These are phyloP conservation scores for Phrynocephalus vlangalii DNA, from an alignment of 2,797 vertebrate species.

Conservation along the genomic window DNA sequence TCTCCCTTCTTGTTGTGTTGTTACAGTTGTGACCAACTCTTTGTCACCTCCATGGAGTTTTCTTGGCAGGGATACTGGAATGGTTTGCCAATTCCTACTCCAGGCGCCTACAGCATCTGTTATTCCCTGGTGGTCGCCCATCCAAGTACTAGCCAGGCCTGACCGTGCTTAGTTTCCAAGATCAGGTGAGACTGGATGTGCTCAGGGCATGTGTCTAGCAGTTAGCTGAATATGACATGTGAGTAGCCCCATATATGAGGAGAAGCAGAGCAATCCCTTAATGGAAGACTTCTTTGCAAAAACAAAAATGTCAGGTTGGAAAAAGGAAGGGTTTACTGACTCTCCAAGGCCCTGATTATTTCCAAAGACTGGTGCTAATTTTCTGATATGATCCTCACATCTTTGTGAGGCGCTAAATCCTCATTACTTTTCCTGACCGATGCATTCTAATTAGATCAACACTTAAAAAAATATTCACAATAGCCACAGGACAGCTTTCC, in stretches of 20 bases:
- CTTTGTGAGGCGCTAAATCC: slow-evolving; percentile 82
- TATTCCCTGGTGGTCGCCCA: no score
- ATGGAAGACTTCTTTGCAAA: slow-evolving; percentile 37
- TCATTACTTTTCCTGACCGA: slow-evolving; percentile 86
- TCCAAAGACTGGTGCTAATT: slow-evolving; percentile 82
- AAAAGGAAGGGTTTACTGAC: slow-evolving; percentile 49
- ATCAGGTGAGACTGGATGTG: no score
- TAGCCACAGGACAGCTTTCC: slow-evolving; percentile 86
- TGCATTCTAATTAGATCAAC: slow-evolving; percentile 87
- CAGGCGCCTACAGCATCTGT: no score
- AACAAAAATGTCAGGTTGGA: slow-evolving; percentile 42
- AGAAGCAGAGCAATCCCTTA: fast-evolving
- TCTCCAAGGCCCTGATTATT: slow-evolving; percentile 81
- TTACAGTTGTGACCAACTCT: no score
- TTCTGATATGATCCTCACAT: slow-evolving; percentile 83
- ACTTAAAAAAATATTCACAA: slow-evolving; percentile 81
- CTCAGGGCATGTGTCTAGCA: background rate
- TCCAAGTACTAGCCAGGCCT: no score
- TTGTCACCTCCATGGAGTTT: no score
- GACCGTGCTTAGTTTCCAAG: no score
- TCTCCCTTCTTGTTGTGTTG: background rate
- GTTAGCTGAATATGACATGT: background rate
- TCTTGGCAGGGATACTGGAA: no score
- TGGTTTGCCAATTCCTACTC: no score
- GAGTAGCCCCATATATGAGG: background rate